Conservation (phyloP, 2,797 vertebrate species). For the Sebastes trivittatus region DNA sequence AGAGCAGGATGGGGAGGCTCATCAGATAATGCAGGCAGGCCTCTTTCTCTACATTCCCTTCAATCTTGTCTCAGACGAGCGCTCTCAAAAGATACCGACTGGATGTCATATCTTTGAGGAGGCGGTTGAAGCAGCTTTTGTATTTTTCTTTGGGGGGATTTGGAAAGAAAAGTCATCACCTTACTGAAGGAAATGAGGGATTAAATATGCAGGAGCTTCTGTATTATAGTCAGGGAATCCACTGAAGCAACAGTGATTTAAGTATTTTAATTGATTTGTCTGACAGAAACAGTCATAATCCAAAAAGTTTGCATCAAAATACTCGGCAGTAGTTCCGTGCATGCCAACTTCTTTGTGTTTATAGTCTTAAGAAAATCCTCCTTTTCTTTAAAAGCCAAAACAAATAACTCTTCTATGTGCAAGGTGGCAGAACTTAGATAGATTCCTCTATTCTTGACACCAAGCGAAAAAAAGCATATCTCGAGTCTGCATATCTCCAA, state of each 20-base stretch:
- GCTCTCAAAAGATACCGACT: conserved; percentile 3
- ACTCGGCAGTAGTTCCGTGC: not conserved
- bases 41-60: conserved; percentile 20
- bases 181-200: conserved; percentile 12
- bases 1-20: conserved; percentile 11
- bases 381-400: conserved; percentile 22
- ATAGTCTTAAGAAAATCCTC: conserved; percentile 36
- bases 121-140: not conserved
- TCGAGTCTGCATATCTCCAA: conserved; percentile 53
- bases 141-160: conserved; percentile 15
- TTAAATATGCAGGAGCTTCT: not conserved
- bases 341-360: not conserved
- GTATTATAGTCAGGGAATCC: conserved; percentile 11
- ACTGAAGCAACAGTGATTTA: not conserved
- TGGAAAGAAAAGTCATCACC: conserved; percentile 25
- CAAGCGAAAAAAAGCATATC: conserved; percentile 9
- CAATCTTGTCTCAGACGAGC: not conserved
- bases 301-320: conserved; percentile 10
- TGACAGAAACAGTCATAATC: not conserved
- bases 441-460: conserved; percentile 31
- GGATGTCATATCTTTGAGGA: conserved; percentile 32
- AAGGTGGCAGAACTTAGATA: conserved; percentile 23
- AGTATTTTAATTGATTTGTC: conserved; percentile 25
- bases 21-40: conserved; percentile 34
- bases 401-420: conserved; percentile 10